Evolutionary conservation across 2,113 vertebrate species (phyloP).

Genomic region (Tragelaphus strepsiceros): DNA sequence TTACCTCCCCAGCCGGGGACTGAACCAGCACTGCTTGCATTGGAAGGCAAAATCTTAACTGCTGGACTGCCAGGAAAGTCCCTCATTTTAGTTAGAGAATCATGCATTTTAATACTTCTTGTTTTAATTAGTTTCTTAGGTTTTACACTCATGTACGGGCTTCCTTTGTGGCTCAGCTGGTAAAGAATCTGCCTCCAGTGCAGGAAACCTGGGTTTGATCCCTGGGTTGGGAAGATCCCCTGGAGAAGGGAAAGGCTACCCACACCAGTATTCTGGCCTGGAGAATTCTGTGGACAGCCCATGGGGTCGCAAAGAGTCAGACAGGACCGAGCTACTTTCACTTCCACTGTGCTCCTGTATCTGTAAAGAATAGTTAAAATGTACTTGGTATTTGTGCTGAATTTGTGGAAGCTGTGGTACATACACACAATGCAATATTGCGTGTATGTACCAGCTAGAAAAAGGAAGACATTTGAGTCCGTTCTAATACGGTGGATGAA

Average conservation of each 20-base stretch:
- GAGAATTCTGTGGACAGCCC: not conserved
- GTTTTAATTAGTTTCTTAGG: not conserved
- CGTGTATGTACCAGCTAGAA: not conserved
- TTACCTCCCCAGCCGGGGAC: not conserved
- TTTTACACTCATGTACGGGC: not conserved
- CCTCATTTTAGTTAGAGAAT: not conserved
- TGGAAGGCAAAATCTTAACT: not conserved
- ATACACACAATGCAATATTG: not conserved
- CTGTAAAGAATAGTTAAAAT: not conserved
- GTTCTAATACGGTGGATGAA: not conserved
- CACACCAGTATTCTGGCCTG: not conserved
- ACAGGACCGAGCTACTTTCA: not conserved
- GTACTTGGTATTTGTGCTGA: not conserved
- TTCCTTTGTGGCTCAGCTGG: not conserved
- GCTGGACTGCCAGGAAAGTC: not conserved
- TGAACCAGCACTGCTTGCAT: not conserved
- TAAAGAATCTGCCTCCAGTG: not conserved
- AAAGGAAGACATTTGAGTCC: not conserved
- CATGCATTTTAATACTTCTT: not conserved
- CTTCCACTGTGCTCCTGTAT: not conserved
- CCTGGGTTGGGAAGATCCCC: not conserved
- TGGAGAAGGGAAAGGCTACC: not conserved
- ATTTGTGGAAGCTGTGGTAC: not conserved
- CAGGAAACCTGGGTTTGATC: not conserved
- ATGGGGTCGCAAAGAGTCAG: not conserved